A percentile compares a stretch with the other conserved stretches of the same genome.
Conservation (phyloP, 2,797 vertebrate genomes). For the Rhynchotus rufescens region DNA sequence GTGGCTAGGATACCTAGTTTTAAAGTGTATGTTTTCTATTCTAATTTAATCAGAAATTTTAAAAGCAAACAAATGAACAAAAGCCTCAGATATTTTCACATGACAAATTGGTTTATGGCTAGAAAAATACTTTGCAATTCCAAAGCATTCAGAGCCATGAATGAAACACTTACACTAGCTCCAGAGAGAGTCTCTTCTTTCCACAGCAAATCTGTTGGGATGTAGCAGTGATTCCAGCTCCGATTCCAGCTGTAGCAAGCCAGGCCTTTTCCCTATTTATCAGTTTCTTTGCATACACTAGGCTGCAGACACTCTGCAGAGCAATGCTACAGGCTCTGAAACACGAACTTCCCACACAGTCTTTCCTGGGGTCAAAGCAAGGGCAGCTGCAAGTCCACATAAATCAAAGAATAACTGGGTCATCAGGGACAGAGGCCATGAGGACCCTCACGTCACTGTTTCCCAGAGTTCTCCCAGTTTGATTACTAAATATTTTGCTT, state of each 20-base stretch:
- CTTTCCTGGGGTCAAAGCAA: conserved; percentile 77
- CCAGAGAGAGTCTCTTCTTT: neutral
- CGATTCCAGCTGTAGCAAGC: conserved; percentile 64
- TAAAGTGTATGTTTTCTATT: neutral
- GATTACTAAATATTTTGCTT: conserved; percentile 59
- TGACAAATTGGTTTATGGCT: neutral
- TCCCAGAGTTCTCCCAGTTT: conserved; percentile 68
- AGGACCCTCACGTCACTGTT: conserved; percentile 74
- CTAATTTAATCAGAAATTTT: neutral
- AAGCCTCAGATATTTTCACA: neutral
- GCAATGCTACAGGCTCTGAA: conserved; percentile 67
- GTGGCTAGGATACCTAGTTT: neutral
- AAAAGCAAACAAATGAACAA: neutral
- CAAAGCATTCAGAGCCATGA: conserved; percentile 26
- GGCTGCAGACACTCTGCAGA: conserved; percentile 81
- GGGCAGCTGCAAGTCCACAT: conserved; percentile 81
- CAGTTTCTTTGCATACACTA: conserved; percentile 56
- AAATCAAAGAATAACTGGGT: conserved; percentile 83
- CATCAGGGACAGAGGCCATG: conserved; percentile 75
- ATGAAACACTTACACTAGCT: conserved; percentile 59
- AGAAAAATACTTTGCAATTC: neutral
- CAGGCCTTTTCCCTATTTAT: conserved; percentile 76
- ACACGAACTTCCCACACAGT: conserved; percentile 82
- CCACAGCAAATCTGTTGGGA: neutral
- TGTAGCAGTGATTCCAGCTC: conserved; percentile 9